A percentile compares a stretch with the other conserved stretches of the same genome.
Conservation (phyloP, 2,797 vertebrate species). For the Falco rusticolus region DNA sequence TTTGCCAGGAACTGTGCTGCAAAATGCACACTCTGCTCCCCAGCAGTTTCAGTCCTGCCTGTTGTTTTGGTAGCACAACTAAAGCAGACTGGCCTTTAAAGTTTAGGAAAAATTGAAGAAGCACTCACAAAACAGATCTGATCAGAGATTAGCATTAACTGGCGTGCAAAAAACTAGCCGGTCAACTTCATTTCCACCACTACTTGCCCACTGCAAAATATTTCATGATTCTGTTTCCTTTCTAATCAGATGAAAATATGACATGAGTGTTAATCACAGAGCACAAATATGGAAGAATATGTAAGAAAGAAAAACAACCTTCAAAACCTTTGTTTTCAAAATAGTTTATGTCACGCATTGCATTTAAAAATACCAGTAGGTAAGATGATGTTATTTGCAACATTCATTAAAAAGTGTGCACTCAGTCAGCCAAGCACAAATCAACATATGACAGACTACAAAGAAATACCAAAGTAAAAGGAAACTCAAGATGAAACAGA, state of each 20-base stretch:
- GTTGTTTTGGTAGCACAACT: accelerated
- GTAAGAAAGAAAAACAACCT: background rate
- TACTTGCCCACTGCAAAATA: background rate
- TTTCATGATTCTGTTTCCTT: background rate
- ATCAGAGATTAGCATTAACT: accelerated
- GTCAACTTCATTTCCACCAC: background rate
- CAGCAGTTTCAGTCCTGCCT: accelerated
- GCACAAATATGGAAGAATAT: background rate
- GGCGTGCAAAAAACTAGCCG: accelerated
- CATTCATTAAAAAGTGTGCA: background rate
- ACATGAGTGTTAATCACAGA: background rate
- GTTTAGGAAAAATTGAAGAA: background rate
- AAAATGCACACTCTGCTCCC: accelerated
- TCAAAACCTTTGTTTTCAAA: background rate
- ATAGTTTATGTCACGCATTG: background rate
- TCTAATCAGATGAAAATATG: background rate
- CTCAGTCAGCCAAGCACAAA: background rate
- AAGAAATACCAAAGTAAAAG: background rate
- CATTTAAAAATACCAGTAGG: background rate
- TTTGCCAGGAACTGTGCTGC: accelerated
- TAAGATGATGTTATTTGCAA: background rate
- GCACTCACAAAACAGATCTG: background rate
- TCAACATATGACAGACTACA: background rate
- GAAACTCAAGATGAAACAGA: slow-evolving; percentile 13
- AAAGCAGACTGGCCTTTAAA: background rate